phyloP scores from a whole-genome alignment of 2,888 invertebrate species.

The Megamerina dolium region DNA sequence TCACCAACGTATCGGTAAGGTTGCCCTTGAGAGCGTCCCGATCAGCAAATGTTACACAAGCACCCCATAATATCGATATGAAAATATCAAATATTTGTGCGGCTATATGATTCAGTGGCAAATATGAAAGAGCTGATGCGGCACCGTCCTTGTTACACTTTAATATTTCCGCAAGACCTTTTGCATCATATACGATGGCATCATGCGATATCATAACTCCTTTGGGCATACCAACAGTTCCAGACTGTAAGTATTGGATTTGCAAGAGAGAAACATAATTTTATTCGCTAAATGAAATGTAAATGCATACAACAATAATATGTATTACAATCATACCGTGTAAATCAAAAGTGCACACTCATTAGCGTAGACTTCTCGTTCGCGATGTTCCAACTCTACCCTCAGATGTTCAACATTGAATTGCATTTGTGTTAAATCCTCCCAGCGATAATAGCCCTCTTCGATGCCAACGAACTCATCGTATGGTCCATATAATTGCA shows the following conservation, averaged over 20 bases:
- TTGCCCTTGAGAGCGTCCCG: slow-evolving; percentile 81
- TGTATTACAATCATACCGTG: slow-evolving; percentile 53
- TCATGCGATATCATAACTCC: slow-evolving; percentile 91
- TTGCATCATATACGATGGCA: slow-evolving; percentile 66
- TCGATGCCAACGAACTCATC: slow-evolving; percentile 37
- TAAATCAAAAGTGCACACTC: slow-evolving; percentile 81
- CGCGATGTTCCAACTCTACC: slow-evolving; percentile 59
- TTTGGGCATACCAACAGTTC: slow-evolving; percentile 82
- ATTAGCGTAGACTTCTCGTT: slow-evolving; percentile 65
- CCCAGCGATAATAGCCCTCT: slow-evolving; percentile 41
- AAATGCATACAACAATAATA: neutral
- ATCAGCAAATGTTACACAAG: slow-evolving; percentile 71
- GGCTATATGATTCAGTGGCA: slow-evolving; percentile 86
- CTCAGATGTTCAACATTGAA: slow-evolving; percentile 54
- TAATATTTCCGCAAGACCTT: slow-evolving; percentile 51
- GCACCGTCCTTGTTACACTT: slow-evolving; percentile 51
- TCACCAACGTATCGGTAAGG: slow-evolving; percentile 63
- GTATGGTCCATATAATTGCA: slow-evolving; percentile 50
- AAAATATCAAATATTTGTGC: slow-evolving; percentile 75
- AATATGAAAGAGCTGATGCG: slow-evolving; percentile 67
- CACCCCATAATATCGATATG: slow-evolving; percentile 40
- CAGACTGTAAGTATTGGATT: slow-evolving; percentile 66
- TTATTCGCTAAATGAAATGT: neutral
- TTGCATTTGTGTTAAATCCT: slow-evolving; percentile 23
- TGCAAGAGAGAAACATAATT: neutral